Base-by-base conservation (phyloP, 2,797 vertebrate species). In the Notolepis coatsorum region DNA sequence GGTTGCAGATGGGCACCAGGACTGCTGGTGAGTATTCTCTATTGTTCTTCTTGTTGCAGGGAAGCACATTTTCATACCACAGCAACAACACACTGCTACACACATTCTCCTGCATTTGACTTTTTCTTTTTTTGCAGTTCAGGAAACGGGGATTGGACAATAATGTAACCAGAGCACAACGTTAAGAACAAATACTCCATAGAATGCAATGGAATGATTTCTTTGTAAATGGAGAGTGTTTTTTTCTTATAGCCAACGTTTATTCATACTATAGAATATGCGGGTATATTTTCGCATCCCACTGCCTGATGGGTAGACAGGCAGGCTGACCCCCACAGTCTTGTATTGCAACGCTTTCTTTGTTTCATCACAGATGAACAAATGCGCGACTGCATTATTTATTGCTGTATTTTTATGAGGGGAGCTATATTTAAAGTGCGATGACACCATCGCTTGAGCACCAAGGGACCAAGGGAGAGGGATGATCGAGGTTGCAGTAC, bases 21-120 rank as follows among this genome's bases (percentile, higher is more conserved):
- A 30, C 71, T 77, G 63, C 73, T 82, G 68, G 92, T 93, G 84
- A 93, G 91, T 92, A 77, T 77, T n/a, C 50, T 13, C 68, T 50
- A 69, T 81, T 83, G 71, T 81, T 76, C 56, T 79, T 24, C 27
- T 24, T 71, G 71, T 82, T 67, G 60, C 61, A 38, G 15, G 39
- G 39, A 15, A 52, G 41, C 53, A 48, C 51, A 58, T 58, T 71
- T 76, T 50, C 61, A 60, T 61, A 63, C 60, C 61, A 27, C 31
- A 48, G 65, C 17, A 4, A 5, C 23, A 13, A 13, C 10, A 2
- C 23, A 10, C 28, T 35, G 24, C 47, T 12, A 8, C 52, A 18
- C 52, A 18, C 21, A 45, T 67, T 61, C 21, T 18, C 20, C 5
- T 13, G 15, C 31, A 12, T 46, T 53, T 55, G 24, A 17, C 35